Evolutionary conservation across 2,113 vertebrate genomes (phyloP), one percentile per base, ranked within the genome.

Genomic region (Notarius quadriscutis): DNA sequence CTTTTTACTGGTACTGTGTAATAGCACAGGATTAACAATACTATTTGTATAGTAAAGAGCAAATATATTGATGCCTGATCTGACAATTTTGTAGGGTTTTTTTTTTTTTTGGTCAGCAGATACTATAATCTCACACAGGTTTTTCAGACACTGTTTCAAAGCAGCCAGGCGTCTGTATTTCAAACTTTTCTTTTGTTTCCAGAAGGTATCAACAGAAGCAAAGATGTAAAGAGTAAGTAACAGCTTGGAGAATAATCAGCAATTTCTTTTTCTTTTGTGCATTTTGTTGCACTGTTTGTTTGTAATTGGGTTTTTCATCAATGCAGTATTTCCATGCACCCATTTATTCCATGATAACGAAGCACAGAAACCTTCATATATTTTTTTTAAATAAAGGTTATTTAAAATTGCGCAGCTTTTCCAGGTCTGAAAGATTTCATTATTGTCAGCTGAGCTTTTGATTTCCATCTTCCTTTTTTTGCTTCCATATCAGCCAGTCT

Each of bases 151-250:
- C 63, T 78, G 2, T 58, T 71, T 79, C 9, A 65, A 87, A 77
- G 18, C n/a, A 55, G 18, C 77, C 27, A 80, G 81, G 58, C 48
- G 81, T 72, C 74, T 90, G 51, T 88, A 86, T 93, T 92, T 93
- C 88, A 92, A 93, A 88, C 84, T 86, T 84, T 93, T 69, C 86
- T 94, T 90, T 91, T 95, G 91, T 94, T 93, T 95, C 88, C 95
- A 95, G 93, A 95, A 95, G 94, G 93, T 93, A 93, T 95, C 92
- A 95, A 95, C 95, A 90, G 94, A 90, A 94, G 94, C 93, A 94
- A 94, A 93, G 94, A 94, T 93, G 88, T 93, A 87, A 95, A 94
- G 92, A 95, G 94, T 95, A 94, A 95, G 95, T 95, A 95, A 86
- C 67, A 89, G 89, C 62, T 84, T 80, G 89, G 92, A 90, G 77